phyloP scores from a whole-genome alignment of 2,888 invertebrate species.

The Perizoma flavofasciatum region DNA sequence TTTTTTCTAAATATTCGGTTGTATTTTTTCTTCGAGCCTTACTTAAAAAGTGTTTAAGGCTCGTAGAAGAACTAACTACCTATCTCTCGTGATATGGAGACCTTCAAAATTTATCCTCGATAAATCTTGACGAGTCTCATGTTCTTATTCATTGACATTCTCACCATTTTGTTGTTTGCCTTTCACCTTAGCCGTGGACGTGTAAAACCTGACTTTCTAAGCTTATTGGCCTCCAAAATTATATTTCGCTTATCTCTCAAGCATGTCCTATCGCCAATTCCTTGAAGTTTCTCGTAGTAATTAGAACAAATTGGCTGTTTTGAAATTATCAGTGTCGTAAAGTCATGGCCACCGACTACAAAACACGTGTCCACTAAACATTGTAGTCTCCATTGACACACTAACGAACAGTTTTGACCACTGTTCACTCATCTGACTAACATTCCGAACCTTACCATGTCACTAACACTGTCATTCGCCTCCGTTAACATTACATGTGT shows the following conservation, averaged over 20 bases:
- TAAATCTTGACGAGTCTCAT: conserved; percentile 47
- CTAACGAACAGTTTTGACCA: conserved; percentile 44
- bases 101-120: conserved; percentile 41
- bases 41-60: neutral
- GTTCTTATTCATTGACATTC: conserved; percentile 56
- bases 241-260: conserved; percentile 45
- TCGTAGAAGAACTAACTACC: neutral
- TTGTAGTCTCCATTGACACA: conserved; percentile 46
- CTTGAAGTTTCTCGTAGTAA: conserved; percentile 55
- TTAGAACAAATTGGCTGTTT: conserved; percentile 67
- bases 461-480: conserved; percentile 65
- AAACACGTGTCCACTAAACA: conserved; percentile 47
- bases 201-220: conserved; percentile 42
- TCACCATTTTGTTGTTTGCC: conserved; percentile 65
- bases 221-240: conserved; percentile 63
- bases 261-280: conserved; percentile 56
- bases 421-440: conserved; percentile 60
- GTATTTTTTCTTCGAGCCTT: conserved; percentile 8
- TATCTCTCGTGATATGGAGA: conserved; percentile 17
- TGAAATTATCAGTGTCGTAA: conserved; percentile 50
- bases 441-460: conserved; percentile 61
- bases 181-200: conserved; percentile 62
- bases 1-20: neutral
- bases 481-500: conserved; percentile 58
- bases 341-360: conserved; percentile 48